Conservation (phyloP, 1,140 invertebrate genomes). For the Idris sp. region DNA sequence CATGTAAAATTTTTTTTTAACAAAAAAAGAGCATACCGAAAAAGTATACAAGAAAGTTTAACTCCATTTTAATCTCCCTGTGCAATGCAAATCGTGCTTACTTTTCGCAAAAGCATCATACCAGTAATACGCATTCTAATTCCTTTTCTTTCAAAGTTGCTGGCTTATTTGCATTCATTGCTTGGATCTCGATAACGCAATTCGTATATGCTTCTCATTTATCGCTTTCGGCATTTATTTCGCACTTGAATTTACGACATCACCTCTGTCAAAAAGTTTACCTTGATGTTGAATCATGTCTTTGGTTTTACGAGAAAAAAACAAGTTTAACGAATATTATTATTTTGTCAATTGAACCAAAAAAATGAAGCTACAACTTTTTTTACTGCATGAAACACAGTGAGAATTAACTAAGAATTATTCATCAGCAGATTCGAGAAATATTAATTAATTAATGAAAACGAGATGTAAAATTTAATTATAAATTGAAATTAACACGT, state of each 20-base stretch:
- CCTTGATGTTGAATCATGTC: neutral
- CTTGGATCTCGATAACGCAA: conserved; percentile 24
- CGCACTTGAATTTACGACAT: conserved; percentile 23
- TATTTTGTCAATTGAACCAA: conserved; percentile 22
- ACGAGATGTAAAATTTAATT: too few relatives aligned
- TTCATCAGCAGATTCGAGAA: too few relatives aligned
- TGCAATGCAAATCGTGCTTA: conserved; percentile 54
- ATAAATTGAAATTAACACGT: too few relatives aligned
- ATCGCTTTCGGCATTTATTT: conserved; percentile 35
- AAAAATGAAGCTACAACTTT: too few relatives aligned
- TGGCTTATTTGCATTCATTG: conserved; percentile 48
- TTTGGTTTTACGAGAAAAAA: conserved; percentile 11
- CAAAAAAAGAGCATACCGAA: conserved; percentile 7
- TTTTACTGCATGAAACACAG: too few relatives aligned
- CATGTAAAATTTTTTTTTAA: conserved; percentile 31
- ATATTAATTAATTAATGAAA: conserved; percentile 2
- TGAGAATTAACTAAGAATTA: too few relatives aligned
- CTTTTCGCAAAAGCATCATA: conserved; percentile 49
- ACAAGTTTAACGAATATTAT: conserved; percentile 18
- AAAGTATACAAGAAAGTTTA: conserved; percentile 43
- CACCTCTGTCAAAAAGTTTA: conserved; percentile 29
- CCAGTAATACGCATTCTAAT: conserved; percentile 47
- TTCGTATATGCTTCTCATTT: conserved; percentile 14
- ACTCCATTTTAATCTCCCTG: conserved; percentile 37
- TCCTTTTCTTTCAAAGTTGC: conserved; percentile 44